Evolutionary conservation across 2,113 vertebrate species (phyloP).

Genomic region (Macroglossus sobrinus): DNA sequence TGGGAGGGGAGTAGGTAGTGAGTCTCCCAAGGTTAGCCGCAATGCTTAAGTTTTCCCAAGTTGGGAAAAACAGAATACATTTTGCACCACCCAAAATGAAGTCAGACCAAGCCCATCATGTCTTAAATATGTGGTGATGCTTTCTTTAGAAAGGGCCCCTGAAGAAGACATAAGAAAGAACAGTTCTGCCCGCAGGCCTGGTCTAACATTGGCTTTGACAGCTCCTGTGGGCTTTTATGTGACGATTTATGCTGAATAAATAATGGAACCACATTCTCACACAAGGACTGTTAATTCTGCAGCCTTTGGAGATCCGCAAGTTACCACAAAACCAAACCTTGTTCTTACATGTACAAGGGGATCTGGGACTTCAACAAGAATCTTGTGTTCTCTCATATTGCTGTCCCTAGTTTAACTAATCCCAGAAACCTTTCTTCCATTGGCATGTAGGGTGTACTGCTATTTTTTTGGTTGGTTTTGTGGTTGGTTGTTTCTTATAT

Average conservation of each 20-base stretch:
- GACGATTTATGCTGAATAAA: slow-evolving; percentile 64
- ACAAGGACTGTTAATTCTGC: neutral
- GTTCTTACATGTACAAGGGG: neutral
- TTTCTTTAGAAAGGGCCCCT: slow-evolving; percentile 64
- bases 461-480: neutral
- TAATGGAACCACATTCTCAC: slow-evolving; percentile 26
- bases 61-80: neutral
- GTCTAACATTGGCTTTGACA: neutral
- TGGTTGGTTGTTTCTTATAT: neutral
- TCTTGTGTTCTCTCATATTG: neutral
- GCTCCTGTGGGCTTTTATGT: slow-evolving; percentile 46
- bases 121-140: slow-evolving; percentile 68
- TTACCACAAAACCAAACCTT: neutral
- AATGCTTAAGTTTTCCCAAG: slow-evolving; percentile 54
- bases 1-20: slow-evolving; percentile 17
- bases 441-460: neutral
- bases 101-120: slow-evolving; percentile 43
- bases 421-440: neutral
- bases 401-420: neutral
- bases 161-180: slow-evolving; percentile 37
- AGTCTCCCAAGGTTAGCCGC: slow-evolving; percentile 7
- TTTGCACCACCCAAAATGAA: slow-evolving; percentile 55
- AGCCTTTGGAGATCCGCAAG: neutral
- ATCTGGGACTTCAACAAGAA: neutral
- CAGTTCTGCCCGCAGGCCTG: slow-evolving; percentile 46